These are phyloP conservation scores for Tethya wilhelma DNA, from an alignment of 37 sponge, comb jelly and placozoan genomes.

Conservation along the genomic window DNA sequence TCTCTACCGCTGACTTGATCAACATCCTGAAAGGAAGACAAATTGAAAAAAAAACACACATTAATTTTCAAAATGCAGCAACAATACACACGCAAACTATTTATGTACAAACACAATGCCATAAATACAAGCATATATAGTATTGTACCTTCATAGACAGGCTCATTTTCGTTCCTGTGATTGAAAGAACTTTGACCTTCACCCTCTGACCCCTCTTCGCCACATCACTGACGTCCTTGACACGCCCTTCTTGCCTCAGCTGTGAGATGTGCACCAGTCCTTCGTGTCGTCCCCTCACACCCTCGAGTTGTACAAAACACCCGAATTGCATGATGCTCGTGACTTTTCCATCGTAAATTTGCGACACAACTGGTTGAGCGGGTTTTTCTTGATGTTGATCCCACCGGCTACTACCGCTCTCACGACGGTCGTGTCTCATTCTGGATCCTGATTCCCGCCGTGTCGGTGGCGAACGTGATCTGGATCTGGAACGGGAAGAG, in stretches of 20 bases:
- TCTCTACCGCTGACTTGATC: slow-evolving; percentile 92
- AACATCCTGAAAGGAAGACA: slow-evolving; percentile 66
- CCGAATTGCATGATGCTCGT: slow-evolving; percentile 97
- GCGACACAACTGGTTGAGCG: slow-evolving; percentile 41
- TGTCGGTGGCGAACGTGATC: slow-evolving; percentile 42
- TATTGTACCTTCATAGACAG: slow-evolving; percentile 91
- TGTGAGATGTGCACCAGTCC: slow-evolving; percentile 97
- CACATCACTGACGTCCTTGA: slow-evolving; percentile 83
- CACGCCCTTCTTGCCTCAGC: slow-evolving; percentile 78
- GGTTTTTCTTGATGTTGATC: slow-evolving; percentile 21
- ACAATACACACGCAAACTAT: not conserved
- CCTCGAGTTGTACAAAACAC: slow-evolving; percentile 97
- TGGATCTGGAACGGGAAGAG: slow-evolving; percentile 20
- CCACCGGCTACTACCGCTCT: not conserved
- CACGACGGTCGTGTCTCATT: not conserved
- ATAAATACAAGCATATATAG: not conserved
- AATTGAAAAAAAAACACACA: not conserved
- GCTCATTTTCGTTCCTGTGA: slow-evolving; percentile 88
- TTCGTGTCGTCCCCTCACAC: slow-evolving; percentile 76
- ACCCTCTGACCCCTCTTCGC: slow-evolving; percentile 90
- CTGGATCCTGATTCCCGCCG: not conserved
- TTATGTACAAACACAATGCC: not conserved
- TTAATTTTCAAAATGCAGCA: not conserved
- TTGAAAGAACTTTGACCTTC: slow-evolving; percentile 90
- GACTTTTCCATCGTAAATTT: slow-evolving; percentile 92